A percentile compares a stretch with the other conserved stretches of the same genome.
Evolutionary conservation across 2,797 vertebrate species (phyloP).

Genomic region (Lepilemur ruficaudatus): DNA sequence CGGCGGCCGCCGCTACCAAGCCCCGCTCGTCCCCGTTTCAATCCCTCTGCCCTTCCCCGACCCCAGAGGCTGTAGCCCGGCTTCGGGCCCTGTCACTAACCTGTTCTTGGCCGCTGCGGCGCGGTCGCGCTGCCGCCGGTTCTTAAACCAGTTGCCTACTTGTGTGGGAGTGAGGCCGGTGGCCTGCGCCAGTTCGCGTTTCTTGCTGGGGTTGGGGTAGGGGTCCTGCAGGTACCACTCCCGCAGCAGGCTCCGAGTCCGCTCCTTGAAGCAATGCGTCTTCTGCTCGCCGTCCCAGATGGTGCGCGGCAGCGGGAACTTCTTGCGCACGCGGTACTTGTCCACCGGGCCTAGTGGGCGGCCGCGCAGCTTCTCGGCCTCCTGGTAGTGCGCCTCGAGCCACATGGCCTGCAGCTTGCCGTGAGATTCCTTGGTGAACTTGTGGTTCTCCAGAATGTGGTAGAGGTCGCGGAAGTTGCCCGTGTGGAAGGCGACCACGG

Average conservation of each 20-base stretch:
- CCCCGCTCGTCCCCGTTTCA: background rate
- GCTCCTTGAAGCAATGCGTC: conserved; percentile 99
- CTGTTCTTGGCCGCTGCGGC: conserved; percentile 99
- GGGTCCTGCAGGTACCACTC: conserved; percentile 99
- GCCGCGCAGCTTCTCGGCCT: conserved; percentile 99
- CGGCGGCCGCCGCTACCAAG: background rate
- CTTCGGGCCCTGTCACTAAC: conserved; percentile 85
- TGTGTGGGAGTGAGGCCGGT: conserved; percentile 99
- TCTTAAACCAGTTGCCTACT: conserved; percentile 99
- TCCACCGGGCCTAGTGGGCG: conserved; percentile 98
- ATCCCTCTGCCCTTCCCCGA: background rate
- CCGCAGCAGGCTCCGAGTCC: conserved; percentile 98
- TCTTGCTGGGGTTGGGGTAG: conserved; percentile 99
- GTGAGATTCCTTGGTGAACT: conserved; percentile 99
- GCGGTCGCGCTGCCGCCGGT: conserved; percentile 98
- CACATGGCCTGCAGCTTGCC: conserved; percentile 99
- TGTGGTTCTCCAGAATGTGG: conserved; percentile 99
- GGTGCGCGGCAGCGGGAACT: conserved; percentile 99
- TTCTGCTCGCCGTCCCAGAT: conserved; percentile 99
- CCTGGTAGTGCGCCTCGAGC: conserved; percentile 99
- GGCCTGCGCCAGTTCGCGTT: conserved; percentile 99
- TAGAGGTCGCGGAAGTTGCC: conserved; percentile 99
- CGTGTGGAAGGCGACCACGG: conserved; percentile 99
- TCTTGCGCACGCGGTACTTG: conserved; percentile 99
- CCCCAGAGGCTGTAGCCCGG: background rate